Conservation (phyloP, 1,140 invertebrate species). For the Samia ricini region DNA sequence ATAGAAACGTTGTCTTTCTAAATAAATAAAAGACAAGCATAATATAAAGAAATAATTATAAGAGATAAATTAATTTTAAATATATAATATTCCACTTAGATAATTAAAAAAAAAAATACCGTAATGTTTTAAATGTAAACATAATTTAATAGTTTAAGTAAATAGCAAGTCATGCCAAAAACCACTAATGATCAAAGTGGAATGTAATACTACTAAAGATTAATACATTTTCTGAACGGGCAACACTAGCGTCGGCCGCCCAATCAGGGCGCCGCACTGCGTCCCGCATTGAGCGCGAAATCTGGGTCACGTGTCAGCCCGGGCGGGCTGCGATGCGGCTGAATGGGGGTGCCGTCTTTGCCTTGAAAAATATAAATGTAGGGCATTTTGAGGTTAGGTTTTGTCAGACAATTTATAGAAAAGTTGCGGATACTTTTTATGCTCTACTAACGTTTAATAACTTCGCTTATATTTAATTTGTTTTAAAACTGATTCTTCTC, state of each 20-base stretch:
- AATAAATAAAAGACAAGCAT: too few species aligned
- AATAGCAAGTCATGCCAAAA: not conserved
- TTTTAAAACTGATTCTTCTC: not conserved
- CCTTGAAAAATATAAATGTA: not conserved
- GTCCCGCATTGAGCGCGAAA: conserved; percentile 1
- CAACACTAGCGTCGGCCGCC: conserved; percentile 1
- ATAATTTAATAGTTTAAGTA: too few species aligned
- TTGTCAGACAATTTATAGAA: not conserved
- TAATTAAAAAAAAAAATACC: too few species aligned
- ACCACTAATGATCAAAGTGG: not conserved
- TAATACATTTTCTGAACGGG: not conserved
- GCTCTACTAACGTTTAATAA: not conserved
- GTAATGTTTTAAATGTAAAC: too few species aligned
- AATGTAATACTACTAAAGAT: not conserved
- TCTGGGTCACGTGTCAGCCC: not conserved
- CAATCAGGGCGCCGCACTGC: conserved; percentile 7
- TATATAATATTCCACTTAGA: too few species aligned
- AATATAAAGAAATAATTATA: too few species aligned
- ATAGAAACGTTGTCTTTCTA: too few species aligned
- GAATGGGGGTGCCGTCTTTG: not conserved
- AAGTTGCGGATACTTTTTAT: not conserved
- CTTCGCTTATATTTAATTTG: not conserved
- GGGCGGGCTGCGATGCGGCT: not conserved
- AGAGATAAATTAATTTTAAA: too few species aligned
- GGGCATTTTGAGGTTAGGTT: not conserved